Conservation (phyloP, 2,797 vertebrate genomes). For the Pangasius djambal region DNA sequence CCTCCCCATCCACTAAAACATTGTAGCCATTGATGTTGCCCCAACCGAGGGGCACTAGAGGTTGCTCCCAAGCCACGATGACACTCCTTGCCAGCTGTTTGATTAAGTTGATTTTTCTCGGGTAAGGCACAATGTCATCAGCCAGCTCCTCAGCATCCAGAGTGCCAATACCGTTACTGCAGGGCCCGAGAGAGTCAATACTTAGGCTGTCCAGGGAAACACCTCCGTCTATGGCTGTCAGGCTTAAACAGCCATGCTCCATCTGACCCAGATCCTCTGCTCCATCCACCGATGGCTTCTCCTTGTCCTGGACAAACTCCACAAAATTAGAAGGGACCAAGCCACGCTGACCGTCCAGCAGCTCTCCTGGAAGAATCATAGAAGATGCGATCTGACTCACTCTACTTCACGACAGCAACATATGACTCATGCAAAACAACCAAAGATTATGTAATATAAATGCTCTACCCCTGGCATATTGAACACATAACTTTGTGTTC, state of each 20-base stretch:
- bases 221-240: conserved; percentile 71
- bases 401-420: conserved; percentile 3
- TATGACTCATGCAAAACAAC: conserved; percentile 5
- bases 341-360: conserved; percentile 94
- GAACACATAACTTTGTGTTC: neutral
- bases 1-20: conserved; percentile 89
- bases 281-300: conserved; percentile 76
- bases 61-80: conserved; percentile 97
- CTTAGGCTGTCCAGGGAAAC: conserved; percentile 69
- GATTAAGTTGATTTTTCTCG: conserved; percentile 93
- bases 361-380: conserved; percentile 80
- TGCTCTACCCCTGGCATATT: neutral
- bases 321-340: conserved; percentile 98
- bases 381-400: neutral
- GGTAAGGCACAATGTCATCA: conserved; percentile 97
- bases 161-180: conserved; percentile 82
- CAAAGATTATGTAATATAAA: conserved; percentile 19
- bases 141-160: conserved; percentile 84
- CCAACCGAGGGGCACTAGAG: conserved; percentile 86
- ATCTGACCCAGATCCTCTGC: conserved; percentile 81
- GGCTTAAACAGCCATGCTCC: conserved; percentile 71
- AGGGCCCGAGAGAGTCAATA: conserved; percentile 70
- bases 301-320: conserved; percentile 95
- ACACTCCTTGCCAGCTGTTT: conserved; percentile 98
- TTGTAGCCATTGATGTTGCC: conserved; percentile 90